Evolutionary conservation across 2,888 invertebrate genomes (phyloP).

Genomic region (Linnaemya tessellans): DNA sequence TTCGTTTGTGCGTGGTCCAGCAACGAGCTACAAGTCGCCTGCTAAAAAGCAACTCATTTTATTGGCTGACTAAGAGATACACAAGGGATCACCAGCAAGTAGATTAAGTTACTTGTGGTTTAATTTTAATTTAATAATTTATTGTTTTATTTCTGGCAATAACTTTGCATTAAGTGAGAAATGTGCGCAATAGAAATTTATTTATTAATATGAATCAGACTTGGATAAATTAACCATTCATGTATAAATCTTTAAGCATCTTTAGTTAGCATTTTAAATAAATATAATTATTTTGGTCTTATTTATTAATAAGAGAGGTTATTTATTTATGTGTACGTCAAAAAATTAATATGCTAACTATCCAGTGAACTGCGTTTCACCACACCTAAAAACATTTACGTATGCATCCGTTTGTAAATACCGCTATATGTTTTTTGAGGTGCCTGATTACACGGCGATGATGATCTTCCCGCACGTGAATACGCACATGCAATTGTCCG

Average conservation of each 20-base stretch:
- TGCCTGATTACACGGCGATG: too few species aligned
- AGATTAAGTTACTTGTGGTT: constrained; percentile 80
- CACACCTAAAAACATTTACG: too few species aligned
- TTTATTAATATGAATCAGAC: constrained; percentile 32
- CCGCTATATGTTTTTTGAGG: too few species aligned
- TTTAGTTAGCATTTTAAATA: too few species aligned
- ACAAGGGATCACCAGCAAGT: constrained; percentile 68
- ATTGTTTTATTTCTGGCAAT: constrained; percentile 65
- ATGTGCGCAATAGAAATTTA: constrained; percentile 27
- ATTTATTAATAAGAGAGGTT: too few species aligned
- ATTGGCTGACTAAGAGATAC: constrained; percentile 61
- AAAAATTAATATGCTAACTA: too few species aligned
- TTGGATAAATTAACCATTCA: background rate
- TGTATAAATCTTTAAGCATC: background rate
- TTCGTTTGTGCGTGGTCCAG: constrained; percentile 37
- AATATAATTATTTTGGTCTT: too few species aligned
- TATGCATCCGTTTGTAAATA: too few species aligned
- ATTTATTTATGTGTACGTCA: too few species aligned
- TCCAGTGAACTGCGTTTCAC: background rate
- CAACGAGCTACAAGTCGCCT: constrained; percentile 41
- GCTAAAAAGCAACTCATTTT: constrained; percentile 41
- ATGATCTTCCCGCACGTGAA: too few species aligned
- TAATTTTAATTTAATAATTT: constrained; percentile 73
- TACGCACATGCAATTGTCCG: too few species aligned
- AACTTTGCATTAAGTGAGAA: constrained; percentile 51